phyloP scores from a whole-genome alignment of 1,140 invertebrate genomes.

The Drosophila sulfurigaster region DNA sequence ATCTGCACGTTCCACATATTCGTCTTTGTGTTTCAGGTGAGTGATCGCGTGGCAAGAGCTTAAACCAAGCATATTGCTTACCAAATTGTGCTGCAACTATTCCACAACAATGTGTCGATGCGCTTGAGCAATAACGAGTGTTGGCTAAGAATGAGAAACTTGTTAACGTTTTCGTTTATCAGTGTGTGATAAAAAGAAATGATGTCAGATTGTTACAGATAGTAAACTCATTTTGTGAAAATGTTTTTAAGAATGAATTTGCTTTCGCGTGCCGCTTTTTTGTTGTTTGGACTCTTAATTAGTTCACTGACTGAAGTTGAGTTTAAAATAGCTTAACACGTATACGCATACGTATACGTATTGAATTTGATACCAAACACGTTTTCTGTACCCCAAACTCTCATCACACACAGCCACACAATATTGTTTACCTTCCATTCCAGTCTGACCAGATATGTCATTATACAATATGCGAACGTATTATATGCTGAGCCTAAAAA shows the following conservation, averaged over 20 bases:
- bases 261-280: background rate
- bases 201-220: slow-evolving; percentile 14
- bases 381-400: slow-evolving; percentile 24
- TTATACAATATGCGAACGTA: slow-evolving; percentile 1
- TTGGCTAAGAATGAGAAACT: slow-evolving; percentile 19
- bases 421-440: slow-evolving; percentile 26
- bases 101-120: slow-evolving; percentile 18
- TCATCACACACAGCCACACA: slow-evolving; percentile 7
- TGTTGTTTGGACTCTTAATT: slow-evolving; percentile 8
- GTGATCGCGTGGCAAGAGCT: slow-evolving; percentile 55
- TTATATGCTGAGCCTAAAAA: slow-evolving; percentile 4
- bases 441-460: slow-evolving; percentile 34
- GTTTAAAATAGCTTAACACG: slow-evolving; percentile 8
- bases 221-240: background rate
- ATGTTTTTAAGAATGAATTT: slow-evolving; percentile 19
- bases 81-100: slow-evolving; percentile 15
- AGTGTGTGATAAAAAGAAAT: slow-evolving; percentile 16
- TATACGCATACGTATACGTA: background rate
- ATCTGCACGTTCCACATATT: slow-evolving; percentile 84
- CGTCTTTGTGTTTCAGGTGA: slow-evolving; percentile 84
- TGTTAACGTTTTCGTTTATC: background rate
- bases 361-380: slow-evolving; percentile 33
- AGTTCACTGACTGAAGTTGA: slow-evolving; percentile 27
- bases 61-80: slow-evolving; percentile 26
- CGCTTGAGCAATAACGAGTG: slow-evolving; percentile 32